Evolutionary conservation across 1,140 invertebrate species (phyloP), one percentile per base, ranked within the genome.

Genomic region (Drosophila ficusphila): DNA sequence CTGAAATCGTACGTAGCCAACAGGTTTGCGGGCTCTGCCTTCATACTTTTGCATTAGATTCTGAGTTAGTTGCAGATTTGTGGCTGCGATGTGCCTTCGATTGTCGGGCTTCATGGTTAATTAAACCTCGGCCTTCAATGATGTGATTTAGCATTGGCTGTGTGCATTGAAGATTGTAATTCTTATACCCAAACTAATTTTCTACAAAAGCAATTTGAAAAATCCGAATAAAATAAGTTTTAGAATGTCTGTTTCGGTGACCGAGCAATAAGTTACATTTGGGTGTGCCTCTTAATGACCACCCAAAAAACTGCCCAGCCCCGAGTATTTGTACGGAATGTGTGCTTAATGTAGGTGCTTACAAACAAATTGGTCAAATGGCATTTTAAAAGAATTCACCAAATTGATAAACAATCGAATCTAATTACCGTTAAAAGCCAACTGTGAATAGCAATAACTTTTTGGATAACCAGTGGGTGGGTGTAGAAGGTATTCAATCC

Each of bases 1-100:
- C 33, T 61, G 56, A 70, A 71, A 85, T 83, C 57, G 52, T 58
- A 62, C 39, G 34, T 48, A 41, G 53, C 18, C 7, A 18, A 62
- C 34, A 58, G 44, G 7, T 14, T 14, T 12, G 12, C 46, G 51
- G 44, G 34, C 49, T 64, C 27, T 68, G 58, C 52, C 69, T 82
- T 73, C 60, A 64, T 64, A 23, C 39, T 42, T 42, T 23, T 11
- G 36, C 18, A 14, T 70, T 69, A 64, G 62, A 74, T 83, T 78
- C 69, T 60, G 57, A 74, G 42, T 68, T 78, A 49, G 77, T 77
- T 68, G 76, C 36, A 54, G 53, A 52, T 72, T 70, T 82, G 79
- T 61, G 79, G 79, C 78, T 78, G 49, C 44, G 79, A 57, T 64
- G 71, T 56, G 76, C 53, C 60, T 72, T 82, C 76, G 78, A 81